These are phyloP conservation scores for Platyrinchus mystaceus DNA, from an alignment of 2,797 vertebrate species.

Conservation along the genomic window DNA sequence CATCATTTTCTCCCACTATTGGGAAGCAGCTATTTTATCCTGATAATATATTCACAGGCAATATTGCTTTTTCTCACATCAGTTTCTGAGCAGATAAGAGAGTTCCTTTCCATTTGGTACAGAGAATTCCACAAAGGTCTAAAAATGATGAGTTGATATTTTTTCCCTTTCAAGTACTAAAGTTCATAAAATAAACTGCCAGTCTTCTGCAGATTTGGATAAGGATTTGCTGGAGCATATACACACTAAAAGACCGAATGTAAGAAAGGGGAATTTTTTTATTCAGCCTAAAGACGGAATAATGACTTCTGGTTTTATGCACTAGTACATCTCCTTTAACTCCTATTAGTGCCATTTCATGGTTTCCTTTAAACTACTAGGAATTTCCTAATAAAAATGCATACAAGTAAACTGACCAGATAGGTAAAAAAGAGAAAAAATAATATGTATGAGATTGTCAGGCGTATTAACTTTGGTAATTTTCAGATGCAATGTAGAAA, in stretches of 20 bases:
- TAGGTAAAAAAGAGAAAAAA: neutral
- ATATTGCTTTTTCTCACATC: neutral
- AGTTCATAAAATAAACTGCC: neutral
- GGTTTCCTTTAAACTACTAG: neutral
- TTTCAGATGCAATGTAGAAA: neutral
- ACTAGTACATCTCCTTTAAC: neutral
- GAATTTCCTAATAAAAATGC: constrained; percentile 29
- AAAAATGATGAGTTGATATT: neutral
- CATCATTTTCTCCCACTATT: neutral
- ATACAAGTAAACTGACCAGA: neutral
- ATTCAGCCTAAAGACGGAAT: neutral
- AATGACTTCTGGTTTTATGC: neutral
- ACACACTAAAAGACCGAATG: neutral
- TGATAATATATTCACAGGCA: constrained; percentile 6
- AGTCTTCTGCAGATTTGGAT: neutral
- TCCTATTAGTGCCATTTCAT: neutral
- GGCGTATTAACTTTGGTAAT: neutral
- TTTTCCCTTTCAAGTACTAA: neutral
- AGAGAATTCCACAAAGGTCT: constrained; percentile 11
- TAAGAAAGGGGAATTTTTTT: neutral
- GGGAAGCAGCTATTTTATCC: constrained; percentile 20
- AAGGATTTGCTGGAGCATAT: neutral
- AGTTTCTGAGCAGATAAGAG: constrained; percentile 27
- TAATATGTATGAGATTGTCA: neutral
- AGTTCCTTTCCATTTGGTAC: neutral